phyloP scores from a whole-genome alignment of 2,797 vertebrate genomes.

The Microtus californicus region DNA sequence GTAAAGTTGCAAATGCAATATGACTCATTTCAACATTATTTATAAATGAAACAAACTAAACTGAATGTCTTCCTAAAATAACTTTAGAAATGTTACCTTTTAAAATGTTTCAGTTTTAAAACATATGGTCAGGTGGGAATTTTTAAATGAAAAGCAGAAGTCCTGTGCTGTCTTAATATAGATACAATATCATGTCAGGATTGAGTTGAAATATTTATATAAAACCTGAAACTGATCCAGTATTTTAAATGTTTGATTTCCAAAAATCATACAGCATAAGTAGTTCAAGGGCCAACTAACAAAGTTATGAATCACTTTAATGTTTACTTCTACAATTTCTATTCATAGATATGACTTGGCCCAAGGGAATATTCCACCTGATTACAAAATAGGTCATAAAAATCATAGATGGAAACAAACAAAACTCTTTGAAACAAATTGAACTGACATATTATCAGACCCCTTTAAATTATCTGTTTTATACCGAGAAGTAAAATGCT shows the following conservation, averaged over 20 bases:
- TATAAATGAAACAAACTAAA: constrained; percentile 71
- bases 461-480: neutral
- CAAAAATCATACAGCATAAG: constrained; percentile 26
- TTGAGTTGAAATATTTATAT: constrained; percentile 64
- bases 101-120: constrained; percentile 51
- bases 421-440: neutral
- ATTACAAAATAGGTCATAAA: constrained; percentile 38
- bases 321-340: constrained; percentile 56
- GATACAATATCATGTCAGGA: constrained; percentile 10
- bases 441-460: neutral
- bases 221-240: constrained; percentile 17
- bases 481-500: neutral
- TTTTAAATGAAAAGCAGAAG: constrained; percentile 74
- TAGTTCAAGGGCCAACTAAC: neutral
- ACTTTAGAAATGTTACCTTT: constrained; percentile 62
- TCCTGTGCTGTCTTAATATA: constrained; percentile 70
- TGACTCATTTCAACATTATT: constrained; percentile 74
- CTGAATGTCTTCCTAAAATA: constrained; percentile 71
- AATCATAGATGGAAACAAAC: neutral
- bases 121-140: constrained; percentile 75
- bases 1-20: constrained; percentile 66
- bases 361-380: neutral
- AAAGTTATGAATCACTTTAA: constrained; percentile 15
- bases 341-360: neutral
- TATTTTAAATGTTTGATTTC: constrained; percentile 71